Percentiles rank a stretch among this genome's conserved stretches.
phyloP scores from a whole-genome alignment of 2,113 vertebrate species.

The Felis chaus region DNA sequence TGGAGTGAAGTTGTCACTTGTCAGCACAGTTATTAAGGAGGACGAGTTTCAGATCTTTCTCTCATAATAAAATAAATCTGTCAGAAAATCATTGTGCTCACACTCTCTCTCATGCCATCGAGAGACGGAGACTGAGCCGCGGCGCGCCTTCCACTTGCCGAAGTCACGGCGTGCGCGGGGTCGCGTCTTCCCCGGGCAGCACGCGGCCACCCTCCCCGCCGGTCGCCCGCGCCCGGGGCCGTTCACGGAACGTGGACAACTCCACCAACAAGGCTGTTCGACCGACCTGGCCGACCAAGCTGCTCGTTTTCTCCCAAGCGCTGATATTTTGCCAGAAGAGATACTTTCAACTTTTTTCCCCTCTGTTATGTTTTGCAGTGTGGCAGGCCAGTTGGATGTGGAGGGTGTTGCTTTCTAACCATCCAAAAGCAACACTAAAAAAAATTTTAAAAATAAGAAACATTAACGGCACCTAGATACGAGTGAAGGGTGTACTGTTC shows the following conservation, averaged over 20 bases:
- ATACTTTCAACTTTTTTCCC: not conserved
- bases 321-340: not conserved
- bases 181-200: not conserved
- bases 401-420: not conserved
- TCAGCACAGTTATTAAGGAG: constrained; percentile 88
- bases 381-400: not conserved
- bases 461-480: not conserved
- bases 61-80: constrained; percentile 88
- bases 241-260: fast-evolving
- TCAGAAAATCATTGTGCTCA: constrained; percentile 70
- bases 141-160: not conserved
- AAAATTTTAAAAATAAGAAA: not conserved
- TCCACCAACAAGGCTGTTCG: not conserved
- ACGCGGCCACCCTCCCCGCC: fast-evolving
- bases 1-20: constrained; percentile 90
- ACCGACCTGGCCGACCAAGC: not conserved
- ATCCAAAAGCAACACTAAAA: not conserved
- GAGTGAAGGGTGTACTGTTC: not conserved
- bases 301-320: not conserved
- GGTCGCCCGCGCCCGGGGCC: fast-evolving
- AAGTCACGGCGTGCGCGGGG: not conserved
- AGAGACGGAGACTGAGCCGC: not conserved
- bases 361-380: not conserved
- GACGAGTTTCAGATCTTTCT: constrained; percentile 84
- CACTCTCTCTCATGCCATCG: constrained; percentile 60